phyloP scores from a whole-genome alignment of 2,888 invertebrate genomes.

The Eristalinus sepulchralis region DNA sequence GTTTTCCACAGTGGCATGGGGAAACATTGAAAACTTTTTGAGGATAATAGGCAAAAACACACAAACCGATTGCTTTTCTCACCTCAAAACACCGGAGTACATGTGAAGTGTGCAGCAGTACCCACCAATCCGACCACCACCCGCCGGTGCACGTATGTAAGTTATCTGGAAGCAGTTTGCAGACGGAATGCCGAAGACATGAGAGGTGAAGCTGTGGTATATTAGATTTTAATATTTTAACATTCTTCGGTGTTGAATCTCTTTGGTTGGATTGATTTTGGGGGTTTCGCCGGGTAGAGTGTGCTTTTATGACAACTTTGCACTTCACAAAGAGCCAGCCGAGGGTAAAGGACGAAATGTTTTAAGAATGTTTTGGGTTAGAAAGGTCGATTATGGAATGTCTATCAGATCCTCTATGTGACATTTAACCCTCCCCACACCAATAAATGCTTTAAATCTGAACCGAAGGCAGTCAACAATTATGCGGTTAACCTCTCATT shows the following conservation, averaged over 20 bases:
- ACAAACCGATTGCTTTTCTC: conserved; percentile 70
- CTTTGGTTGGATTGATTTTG: conserved; percentile 55
- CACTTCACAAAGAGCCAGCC: conserved; percentile 28
- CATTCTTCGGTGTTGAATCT: conserved; percentile 50
- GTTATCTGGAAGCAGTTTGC: conserved; percentile 49
- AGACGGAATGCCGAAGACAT: conserved; percentile 28
- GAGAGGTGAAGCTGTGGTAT: conserved; percentile 57
- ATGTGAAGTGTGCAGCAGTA: conserved; percentile 10
- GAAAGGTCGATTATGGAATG: neutral
- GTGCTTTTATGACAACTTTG: conserved; percentile 39
- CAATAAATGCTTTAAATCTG: neutral
- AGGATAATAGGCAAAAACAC: conserved; percentile 70
- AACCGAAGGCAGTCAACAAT: conserved; percentile 26
- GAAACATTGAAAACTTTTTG: conserved; percentile 61
- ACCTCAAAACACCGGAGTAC: conserved; percentile 59
- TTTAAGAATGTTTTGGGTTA: neutral
- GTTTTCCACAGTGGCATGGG: conserved; percentile 12
- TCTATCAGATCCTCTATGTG: neutral
- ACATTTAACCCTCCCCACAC: neutral
- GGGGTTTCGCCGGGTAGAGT: conserved; percentile 20
- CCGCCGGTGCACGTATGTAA: conserved; percentile 15
- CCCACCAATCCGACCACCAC: neutral
- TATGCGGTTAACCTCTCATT: conserved; percentile 13
- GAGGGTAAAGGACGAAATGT: conserved; percentile 4
- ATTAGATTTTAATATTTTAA: conserved; percentile 66